These are phyloP conservation scores for Hemithea aestivaria DNA, from an alignment of 2,888 invertebrate genomes.

Conservation along the genomic window DNA sequence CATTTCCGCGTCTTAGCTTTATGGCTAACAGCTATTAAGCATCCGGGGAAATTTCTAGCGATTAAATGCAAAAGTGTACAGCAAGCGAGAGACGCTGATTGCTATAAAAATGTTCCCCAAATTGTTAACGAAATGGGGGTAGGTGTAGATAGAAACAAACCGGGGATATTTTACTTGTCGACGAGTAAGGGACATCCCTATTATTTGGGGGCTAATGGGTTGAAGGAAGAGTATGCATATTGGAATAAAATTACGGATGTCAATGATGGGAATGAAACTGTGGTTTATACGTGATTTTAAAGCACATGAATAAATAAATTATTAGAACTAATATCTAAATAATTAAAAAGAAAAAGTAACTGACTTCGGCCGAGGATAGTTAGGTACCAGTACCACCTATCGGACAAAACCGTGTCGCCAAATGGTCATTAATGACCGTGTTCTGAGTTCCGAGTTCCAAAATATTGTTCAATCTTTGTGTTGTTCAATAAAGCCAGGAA, in stretches of 20 bases:
- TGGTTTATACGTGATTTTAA: slow-evolving; percentile 48
- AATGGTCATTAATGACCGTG: too few species aligned
- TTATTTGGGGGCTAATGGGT: slow-evolving; percentile 56
- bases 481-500: too few species aligned
- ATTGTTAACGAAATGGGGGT: slow-evolving; percentile 55
- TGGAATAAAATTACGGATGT: slow-evolving; percentile 56
- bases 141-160: slow-evolving; percentile 41
- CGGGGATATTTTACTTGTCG: slow-evolving; percentile 60
- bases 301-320: slow-evolving; percentile 19
- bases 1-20: slow-evolving; percentile 57
- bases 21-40: slow-evolving; percentile 55
- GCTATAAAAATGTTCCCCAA: slow-evolving; percentile 46
- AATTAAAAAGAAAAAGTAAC: too few species aligned
- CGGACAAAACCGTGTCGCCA: too few species aligned
- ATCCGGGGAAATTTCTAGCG: slow-evolving; percentile 57
- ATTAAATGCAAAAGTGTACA: slow-evolving; percentile 58
- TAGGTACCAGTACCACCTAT: too few species aligned
- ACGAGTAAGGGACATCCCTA: slow-evolving; percentile 58
- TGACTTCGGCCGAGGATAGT: too few species aligned
- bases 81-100: slow-evolving; percentile 56
- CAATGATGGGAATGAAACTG: slow-evolving; percentile 53
- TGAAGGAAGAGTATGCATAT: slow-evolving; percentile 50
- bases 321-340: too few species aligned
- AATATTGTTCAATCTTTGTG: too few species aligned
- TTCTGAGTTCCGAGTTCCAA: too few species aligned